Evolutionary conservation across 1,140 invertebrate species (phyloP).

Genomic region (Dolichoris vasculosae): DNA sequence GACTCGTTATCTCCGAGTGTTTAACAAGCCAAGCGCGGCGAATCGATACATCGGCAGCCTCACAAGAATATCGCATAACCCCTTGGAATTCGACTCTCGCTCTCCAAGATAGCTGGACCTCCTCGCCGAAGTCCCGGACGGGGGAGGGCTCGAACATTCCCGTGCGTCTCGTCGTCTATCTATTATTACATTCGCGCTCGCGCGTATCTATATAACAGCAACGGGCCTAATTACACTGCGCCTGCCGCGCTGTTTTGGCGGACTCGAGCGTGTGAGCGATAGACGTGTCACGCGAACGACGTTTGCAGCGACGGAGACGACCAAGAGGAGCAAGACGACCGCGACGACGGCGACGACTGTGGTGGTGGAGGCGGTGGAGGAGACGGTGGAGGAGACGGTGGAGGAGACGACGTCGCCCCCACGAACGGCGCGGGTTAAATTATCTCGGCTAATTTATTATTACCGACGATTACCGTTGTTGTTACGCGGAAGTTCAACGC

Average conservation of each 20-base stretch:
- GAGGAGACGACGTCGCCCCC: neutral
- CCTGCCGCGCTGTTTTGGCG: neutral
- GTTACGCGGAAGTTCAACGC: neutral
- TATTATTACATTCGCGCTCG: constrained; percentile 33
- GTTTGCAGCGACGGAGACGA: neutral
- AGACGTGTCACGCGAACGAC: neutral
- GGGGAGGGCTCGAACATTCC: neutral
- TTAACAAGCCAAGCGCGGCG: neutral
- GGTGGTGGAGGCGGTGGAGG: no score
- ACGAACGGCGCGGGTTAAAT: neutral
- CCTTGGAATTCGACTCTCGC: constrained; percentile 18
- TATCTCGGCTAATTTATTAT: constrained; percentile 11
- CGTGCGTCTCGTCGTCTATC: constrained; percentile 28
- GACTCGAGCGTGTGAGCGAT: constrained; percentile 1
- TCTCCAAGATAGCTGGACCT: constrained; percentile 12
- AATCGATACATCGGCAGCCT: constrained; percentile 24
- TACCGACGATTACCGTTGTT: neutral
- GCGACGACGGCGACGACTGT: neutral
- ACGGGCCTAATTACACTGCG: constrained; percentile 29
- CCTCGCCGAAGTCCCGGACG: neutral
- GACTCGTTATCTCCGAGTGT: neutral
- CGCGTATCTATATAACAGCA: constrained; percentile 17
- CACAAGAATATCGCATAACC: constrained; percentile 27
- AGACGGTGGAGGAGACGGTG: no score
- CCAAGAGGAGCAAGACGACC: neutral